Evolutionary conservation across 1,140 invertebrate genomes (phyloP).

Genomic region (Anoplolepis gracilipes): DNA sequence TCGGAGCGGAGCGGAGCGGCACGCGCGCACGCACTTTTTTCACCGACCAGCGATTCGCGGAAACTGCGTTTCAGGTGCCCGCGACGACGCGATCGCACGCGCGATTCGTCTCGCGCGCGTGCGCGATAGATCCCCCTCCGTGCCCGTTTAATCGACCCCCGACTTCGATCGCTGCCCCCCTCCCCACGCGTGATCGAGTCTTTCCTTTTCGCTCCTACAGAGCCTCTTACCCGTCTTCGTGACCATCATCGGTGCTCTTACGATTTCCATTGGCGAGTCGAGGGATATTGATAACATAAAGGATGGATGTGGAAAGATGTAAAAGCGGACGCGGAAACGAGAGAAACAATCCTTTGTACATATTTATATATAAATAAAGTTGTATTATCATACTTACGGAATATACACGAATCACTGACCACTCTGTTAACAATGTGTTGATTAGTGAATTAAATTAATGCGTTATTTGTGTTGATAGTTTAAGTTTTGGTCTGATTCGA

Average conservation of each 20-base stretch:
- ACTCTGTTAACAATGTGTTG: conserved; percentile 51
- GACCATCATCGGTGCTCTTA: not conserved
- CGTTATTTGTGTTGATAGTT: conserved; percentile 41
- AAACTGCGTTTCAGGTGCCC: conserved; percentile 85
- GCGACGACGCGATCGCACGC: conserved; percentile 70
- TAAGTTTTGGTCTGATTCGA: conserved; percentile 31
- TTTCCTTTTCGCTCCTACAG: not conserved
- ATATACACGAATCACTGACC: conserved; percentile 69
- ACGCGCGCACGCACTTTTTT: conserved; percentile 79
- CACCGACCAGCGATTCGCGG: conserved; percentile 81
- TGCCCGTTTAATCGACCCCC: conserved; percentile 31
- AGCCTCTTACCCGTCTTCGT: not conserved
- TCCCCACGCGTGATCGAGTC: conserved; percentile 33
- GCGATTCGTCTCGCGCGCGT: conserved; percentile 76
- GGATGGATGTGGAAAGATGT: not conserved
- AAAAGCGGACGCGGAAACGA: conserved; percentile 1
- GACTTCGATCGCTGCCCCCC: conserved; percentile 29
- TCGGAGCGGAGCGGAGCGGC: conserved; percentile 55
- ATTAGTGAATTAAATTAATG: conserved; percentile 62
- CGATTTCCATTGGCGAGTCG: not conserved
- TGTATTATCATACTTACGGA: conserved; percentile 71
- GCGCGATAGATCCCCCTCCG: conserved; percentile 52
- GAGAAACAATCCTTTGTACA: not conserved
- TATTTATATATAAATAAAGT: conserved; percentile 73
- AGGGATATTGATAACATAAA: not conserved